These are phyloP conservation scores for Toxotes lorentzi DNA, from an alignment of 2,797 vertebrate genomes.

Conservation along the genomic window DNA sequence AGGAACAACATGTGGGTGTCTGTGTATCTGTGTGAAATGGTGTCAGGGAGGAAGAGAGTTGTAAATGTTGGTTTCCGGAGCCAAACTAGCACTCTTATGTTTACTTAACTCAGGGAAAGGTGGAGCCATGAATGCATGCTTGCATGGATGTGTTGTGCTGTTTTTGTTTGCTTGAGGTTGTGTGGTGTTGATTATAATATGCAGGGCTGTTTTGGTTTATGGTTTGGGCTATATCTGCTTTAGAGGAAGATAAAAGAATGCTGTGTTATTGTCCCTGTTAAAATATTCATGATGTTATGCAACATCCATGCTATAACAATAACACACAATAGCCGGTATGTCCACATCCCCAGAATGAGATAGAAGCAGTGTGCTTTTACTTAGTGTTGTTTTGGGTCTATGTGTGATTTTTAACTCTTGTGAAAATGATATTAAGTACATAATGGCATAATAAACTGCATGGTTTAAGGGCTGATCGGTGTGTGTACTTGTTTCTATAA, in stretches of 20 bases:
- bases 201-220: not conserved
- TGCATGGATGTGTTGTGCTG: constrained; percentile 43
- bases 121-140: constrained; percentile 39
- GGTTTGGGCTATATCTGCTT: constrained; percentile 8
- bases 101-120: constrained; percentile 69
- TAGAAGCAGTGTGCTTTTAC: constrained; percentile 2
- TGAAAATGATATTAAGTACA: not conserved
- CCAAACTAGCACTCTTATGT: constrained; percentile 68
- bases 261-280: constrained; percentile 14
- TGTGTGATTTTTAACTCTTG: constrained; percentile 1
- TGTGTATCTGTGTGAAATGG: constrained; percentile 60
- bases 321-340: not conserved
- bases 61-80: constrained; percentile 87
- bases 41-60: constrained; percentile 85
- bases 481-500: not conserved
- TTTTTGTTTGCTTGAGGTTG: constrained; percentile 45
- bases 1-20: constrained; percentile 30
- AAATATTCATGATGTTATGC: constrained; percentile 31
- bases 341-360: constrained; percentile 9
- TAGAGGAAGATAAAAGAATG: constrained; percentile 29
- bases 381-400: constrained; percentile 7
- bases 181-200: constrained; percentile 45
- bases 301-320: constrained; percentile 8
- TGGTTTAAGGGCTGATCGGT: not conserved
- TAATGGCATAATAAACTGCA: not conserved